Evolutionary conservation across 1,140 invertebrate species (phyloP).

Genomic region (Brachionus rubens): DNA sequence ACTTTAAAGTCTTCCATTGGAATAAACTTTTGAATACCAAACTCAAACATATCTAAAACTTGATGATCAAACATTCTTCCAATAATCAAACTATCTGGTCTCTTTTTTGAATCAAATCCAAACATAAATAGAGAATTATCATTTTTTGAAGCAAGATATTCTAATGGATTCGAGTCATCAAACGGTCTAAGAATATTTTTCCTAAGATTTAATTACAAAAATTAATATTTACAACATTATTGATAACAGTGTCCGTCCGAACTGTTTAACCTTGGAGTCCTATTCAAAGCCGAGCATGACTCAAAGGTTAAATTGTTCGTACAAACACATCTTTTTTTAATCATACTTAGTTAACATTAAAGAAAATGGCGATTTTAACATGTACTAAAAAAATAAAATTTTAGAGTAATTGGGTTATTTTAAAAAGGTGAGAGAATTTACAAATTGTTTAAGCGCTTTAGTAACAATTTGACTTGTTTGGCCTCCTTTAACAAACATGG

Average conservation of each 20-base stretch:
- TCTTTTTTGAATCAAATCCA: conserved; percentile 78
- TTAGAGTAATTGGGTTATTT: no score
- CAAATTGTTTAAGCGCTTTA: conserved; percentile 79
- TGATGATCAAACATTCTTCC: conserved; percentile 81
- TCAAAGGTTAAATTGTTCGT: no score
- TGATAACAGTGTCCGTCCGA: no score
- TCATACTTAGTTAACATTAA: conserved; percentile 69
- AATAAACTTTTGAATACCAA: conserved; percentile 80
- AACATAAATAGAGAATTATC: conserved; percentile 85
- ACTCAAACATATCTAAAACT: conserved; percentile 91
- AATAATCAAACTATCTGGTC: conserved; percentile 84
- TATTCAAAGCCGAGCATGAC: no score
- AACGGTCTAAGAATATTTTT: conserved; percentile 61
- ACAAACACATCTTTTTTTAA: no score
- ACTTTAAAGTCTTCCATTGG: conserved; percentile 74
- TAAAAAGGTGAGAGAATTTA: no score
- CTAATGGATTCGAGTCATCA: conserved; percentile 64
- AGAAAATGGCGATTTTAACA: conserved; percentile 79
- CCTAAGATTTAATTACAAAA: conserved; percentile 49
- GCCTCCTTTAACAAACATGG: conserved; percentile 78
- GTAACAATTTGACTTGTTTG: conserved; percentile 74
- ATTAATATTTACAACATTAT: neutral
- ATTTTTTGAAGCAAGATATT: conserved; percentile 78
- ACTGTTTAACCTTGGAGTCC: no score
- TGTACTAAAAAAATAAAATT: conserved; percentile 64